Conservation (phyloP, 2,797 vertebrate species). For the Myotis myotis region DNA sequence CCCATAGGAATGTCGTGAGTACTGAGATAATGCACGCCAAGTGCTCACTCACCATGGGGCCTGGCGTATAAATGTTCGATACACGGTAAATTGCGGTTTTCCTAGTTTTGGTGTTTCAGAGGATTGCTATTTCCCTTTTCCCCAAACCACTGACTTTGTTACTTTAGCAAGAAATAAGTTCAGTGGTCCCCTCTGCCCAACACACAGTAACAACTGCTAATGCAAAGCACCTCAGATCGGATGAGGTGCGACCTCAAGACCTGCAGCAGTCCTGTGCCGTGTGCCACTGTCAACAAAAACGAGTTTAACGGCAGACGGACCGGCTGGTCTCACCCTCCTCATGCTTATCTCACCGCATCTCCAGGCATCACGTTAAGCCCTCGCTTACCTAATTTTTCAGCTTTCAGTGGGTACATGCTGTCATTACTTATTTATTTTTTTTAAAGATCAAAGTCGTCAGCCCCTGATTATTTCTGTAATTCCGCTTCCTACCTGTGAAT, state of each 20-base stretch:
- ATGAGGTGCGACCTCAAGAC: background rate
- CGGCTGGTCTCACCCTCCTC: background rate
- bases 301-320: background rate
- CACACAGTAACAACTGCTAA: background rate
- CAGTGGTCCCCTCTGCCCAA: background rate
- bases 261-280: background rate
- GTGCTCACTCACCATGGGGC: background rate
- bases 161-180: background rate
- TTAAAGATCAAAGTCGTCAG: background rate
- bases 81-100: background rate
- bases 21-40: background rate
- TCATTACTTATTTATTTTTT: background rate
- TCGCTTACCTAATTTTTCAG: background rate
- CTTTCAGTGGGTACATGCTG: background rate
- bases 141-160: background rate
- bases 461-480: background rate
- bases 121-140: background rate
- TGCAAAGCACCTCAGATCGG: background rate
- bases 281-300: background rate
- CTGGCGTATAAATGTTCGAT: background rate
- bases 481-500: slow-evolving; percentile 90
- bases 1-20: background rate
- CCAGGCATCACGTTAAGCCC: background rate
- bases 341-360: background rate
- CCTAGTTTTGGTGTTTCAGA: background rate